These are phyloP conservation scores for Drosophila melanica DNA, from an alignment of 1,140 invertebrate genomes.

Conservation along the genomic window DNA sequence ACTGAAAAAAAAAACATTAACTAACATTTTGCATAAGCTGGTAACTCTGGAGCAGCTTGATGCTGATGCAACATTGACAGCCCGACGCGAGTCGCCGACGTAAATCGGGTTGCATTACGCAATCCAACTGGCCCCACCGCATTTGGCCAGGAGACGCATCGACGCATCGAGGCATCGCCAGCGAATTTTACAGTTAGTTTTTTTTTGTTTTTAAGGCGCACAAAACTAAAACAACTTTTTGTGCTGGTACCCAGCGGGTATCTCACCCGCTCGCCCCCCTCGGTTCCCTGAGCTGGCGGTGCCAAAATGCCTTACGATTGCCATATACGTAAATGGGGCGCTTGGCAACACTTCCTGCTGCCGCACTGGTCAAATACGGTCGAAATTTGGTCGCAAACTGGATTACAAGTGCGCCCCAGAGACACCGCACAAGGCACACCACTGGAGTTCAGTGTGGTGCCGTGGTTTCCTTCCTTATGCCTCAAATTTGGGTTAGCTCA, in stretches of 20 bases:
- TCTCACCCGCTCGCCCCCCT: not conserved
- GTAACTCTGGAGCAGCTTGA: not conserved
- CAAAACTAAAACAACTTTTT: slow-evolving; percentile 70
- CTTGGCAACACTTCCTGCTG: slow-evolving; percentile 69
- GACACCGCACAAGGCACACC: slow-evolving; percentile 27
- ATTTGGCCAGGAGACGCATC: slow-evolving; percentile 50
- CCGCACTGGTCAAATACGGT: slow-evolving; percentile 50
- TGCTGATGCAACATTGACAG: slow-evolving; percentile 37
- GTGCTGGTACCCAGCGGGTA: not conserved
- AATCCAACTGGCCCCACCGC: slow-evolving; percentile 44
- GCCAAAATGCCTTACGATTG: slow-evolving; percentile 48
- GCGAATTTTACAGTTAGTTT: not conserved
- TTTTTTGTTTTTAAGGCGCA: slow-evolving; percentile 11
- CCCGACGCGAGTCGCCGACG: slow-evolving; percentile 1
- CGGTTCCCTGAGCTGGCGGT: slow-evolving; percentile 18
- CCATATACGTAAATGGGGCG: slow-evolving; percentile 41
- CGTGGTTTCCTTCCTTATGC: slow-evolving; percentile 69
- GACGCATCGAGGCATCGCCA: slow-evolving; percentile 65
- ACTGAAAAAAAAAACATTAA: not conserved
- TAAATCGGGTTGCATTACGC: slow-evolving; percentile 47
- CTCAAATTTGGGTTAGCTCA: slow-evolving; percentile 71
- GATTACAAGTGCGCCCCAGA: slow-evolving; percentile 66
- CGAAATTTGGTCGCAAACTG: slow-evolving; percentile 66
- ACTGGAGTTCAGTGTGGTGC: slow-evolving; percentile 22
- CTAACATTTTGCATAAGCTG: not conserved